Conservation (phyloP, 2,797 vertebrate species). For the Centroberyx gerrardi region DNA sequence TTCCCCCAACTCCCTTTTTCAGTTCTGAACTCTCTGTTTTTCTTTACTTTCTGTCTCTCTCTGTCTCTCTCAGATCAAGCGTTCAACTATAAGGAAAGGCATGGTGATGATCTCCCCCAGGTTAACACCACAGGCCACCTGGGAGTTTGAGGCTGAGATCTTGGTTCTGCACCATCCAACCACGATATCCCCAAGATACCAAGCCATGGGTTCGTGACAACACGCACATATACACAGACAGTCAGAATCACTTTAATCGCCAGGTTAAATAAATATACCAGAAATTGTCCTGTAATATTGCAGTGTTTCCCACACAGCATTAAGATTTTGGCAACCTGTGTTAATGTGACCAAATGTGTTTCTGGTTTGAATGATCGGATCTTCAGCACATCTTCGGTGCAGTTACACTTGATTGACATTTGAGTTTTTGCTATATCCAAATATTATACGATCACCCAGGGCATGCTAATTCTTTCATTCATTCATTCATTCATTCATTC, state of each 20-base stretch:
- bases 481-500: too few relatives aligned
- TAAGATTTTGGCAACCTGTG: too few relatives aligned
- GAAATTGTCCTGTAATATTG: too few relatives aligned
- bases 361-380: too few relatives aligned
- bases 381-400: too few relatives aligned
- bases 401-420: too few relatives aligned
- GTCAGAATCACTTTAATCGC: neutral
- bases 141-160: conserved; percentile 98
- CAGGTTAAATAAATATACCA: too few relatives aligned
- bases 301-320: too few relatives aligned
- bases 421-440: too few relatives aligned
- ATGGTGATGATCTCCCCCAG: conserved; percentile 98
- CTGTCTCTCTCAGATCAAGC: conserved; percentile 89
- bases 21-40: neutral
- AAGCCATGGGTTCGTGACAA: conserved; percentile 92
- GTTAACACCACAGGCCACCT: conserved; percentile 94
- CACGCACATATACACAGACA: neutral
- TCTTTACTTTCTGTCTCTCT: neutral
- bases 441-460: too few relatives aligned
- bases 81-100: conserved; percentile 96
- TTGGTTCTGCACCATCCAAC: conserved; percentile 96
- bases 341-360: too few relatives aligned
- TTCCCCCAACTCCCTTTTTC: neutral
- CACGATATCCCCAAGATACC: conserved; percentile 95
- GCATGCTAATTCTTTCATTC: too few relatives aligned